These are phyloP conservation scores for Anolis apletophallus DNA, from an alignment of 2,797 vertebrate genomes.

Conservation along the genomic window DNA sequence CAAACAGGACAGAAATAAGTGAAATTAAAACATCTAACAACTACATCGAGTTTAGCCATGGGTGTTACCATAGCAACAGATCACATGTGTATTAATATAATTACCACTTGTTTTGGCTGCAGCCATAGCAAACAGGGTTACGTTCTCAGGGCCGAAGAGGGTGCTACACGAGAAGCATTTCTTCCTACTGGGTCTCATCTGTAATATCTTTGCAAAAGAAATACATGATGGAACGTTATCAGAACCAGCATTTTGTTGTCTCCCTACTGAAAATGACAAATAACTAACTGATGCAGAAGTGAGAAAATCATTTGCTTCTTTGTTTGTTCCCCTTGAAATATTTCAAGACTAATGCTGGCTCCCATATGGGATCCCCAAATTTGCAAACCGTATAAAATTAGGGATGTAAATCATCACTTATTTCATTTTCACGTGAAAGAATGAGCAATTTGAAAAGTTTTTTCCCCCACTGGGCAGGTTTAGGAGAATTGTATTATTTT, in stretches of 20 bases:
- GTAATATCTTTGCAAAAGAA: neutral
- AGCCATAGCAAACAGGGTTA: neutral
- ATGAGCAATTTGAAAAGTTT: too few relatives aligned
- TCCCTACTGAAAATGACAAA: too few relatives aligned
- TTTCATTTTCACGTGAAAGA: too few relatives aligned
- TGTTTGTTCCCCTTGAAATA: neutral
- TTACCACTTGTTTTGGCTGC: neutral
- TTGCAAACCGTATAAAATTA: too few relatives aligned
- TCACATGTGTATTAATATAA: neutral
- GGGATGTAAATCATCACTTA: too few relatives aligned
- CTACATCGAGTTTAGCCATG: neutral
- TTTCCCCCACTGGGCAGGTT: too few relatives aligned
- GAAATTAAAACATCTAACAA: conserved; percentile 14
- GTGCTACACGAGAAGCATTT: neutral
- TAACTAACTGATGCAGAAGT: neutral
- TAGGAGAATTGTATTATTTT: too few relatives aligned
- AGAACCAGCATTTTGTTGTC: neutral
- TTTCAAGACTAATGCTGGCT: neutral
- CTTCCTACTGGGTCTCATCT: neutral
- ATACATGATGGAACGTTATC: neutral
- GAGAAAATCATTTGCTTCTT: neutral
- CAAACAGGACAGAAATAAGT: conserved; percentile 7
- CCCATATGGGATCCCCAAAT: neutral
- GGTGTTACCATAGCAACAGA: conserved; percentile 17
- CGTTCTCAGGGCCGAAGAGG: neutral